phyloP scores from a whole-genome alignment of 2,797 vertebrate species.

The Peromyscus melanophrys region DNA sequence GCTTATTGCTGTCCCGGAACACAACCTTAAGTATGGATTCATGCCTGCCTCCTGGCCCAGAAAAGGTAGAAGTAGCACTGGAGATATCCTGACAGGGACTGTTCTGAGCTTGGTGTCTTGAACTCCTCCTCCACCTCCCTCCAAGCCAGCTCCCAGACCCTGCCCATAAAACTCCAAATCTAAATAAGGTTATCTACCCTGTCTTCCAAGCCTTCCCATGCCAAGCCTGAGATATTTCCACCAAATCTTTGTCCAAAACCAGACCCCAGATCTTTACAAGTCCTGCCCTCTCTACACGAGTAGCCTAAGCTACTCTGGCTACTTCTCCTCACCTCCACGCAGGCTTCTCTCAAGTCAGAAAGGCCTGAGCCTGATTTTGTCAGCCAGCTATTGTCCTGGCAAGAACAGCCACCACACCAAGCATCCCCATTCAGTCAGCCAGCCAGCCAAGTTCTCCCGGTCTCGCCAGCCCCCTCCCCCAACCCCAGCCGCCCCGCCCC shows the following conservation, averaged over 20 bases:
- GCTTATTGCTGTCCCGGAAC: neutral
- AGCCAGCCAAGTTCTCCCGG: neutral
- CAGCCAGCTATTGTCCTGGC: slow-evolving; percentile 71
- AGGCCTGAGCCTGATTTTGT: slow-evolving; percentile 58
- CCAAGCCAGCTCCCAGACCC: neutral
- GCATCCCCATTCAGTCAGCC: slow-evolving; percentile 53
- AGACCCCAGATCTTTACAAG: neutral
- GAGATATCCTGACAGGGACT: neutral
- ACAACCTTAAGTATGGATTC: neutral
- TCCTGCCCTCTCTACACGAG: slow-evolving; percentile 32
- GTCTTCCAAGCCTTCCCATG: slow-evolving; percentile 20
- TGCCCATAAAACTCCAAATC: slow-evolving; percentile 39
- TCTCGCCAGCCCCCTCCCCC: slow-evolving; percentile 3
- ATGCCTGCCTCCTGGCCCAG: slow-evolving; percentile 12
- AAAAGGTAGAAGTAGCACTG: slow-evolving; percentile 28
- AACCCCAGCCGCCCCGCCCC: slow-evolving; percentile 52
- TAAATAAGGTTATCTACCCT: slow-evolving; percentile 58
- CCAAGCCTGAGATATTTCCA: slow-evolving; percentile 63
- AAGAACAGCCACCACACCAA: neutral
- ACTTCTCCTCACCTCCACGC: slow-evolving; percentile 51
- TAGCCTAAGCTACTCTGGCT: slow-evolving; percentile 22
- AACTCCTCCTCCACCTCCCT: neutral
- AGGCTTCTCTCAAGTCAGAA: slow-evolving; percentile 62
- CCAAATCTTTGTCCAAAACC: neutral
- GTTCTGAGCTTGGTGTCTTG: neutral